These are phyloP conservation scores for Chrysotoxum bicinctum DNA, from an alignment of 2,888 invertebrate genomes.

Conservation along the genomic window DNA sequence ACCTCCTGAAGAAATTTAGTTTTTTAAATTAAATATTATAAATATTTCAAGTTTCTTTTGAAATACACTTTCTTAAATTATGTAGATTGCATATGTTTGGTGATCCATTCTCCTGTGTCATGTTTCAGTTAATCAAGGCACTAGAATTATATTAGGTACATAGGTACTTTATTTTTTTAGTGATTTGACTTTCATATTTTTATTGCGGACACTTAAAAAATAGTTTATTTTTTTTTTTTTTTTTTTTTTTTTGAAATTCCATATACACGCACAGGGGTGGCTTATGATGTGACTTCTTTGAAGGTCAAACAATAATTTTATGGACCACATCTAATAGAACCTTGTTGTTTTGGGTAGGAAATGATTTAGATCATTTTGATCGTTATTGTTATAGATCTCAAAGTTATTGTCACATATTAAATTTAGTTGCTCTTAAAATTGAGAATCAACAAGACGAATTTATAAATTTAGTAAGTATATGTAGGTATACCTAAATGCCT, in stretches of 20 bases:
- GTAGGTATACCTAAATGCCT: too few species aligned
- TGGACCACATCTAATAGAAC: not conserved
- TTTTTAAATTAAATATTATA: not conserved
- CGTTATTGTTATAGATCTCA: not conserved
- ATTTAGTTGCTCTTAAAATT: not conserved
- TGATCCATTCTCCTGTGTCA: not conserved
- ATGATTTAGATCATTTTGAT: not conserved
- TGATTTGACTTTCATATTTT: slow-evolving; percentile 18
- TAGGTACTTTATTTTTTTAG: not conserved
- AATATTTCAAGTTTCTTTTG: too few species aligned
- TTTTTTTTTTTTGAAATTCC: not conserved
- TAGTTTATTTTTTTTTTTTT: too few species aligned
- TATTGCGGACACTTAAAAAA: slow-evolving; percentile 3
- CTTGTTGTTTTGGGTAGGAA: not conserved
- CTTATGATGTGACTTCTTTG: not conserved
- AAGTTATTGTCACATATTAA: not conserved
- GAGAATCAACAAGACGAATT: not conserved
- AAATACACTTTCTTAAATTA: too few species aligned
- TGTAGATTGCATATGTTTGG: too few species aligned
- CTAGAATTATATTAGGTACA: not conserved
- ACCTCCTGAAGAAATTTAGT: not conserved
- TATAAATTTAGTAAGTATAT: not conserved
- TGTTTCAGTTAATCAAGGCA: not conserved
- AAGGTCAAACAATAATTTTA: slow-evolving; percentile 3
- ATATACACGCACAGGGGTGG: not conserved